Conservation (phyloP, 2,113 vertebrate species). For the Anguilla japonica region DNA sequence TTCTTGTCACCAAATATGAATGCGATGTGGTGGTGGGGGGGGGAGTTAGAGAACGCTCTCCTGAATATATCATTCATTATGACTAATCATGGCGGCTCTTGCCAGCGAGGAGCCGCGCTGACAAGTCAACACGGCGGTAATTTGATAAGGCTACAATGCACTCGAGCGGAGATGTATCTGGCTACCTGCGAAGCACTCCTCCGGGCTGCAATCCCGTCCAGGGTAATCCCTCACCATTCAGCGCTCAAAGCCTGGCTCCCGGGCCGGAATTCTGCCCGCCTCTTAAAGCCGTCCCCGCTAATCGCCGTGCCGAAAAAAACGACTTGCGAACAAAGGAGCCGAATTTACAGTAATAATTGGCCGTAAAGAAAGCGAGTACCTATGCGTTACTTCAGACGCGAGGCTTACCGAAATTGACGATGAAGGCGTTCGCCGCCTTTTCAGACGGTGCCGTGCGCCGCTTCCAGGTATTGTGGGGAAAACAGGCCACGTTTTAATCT, state of each 20-base stretch:
- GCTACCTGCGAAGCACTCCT: slow-evolving; percentile 52
- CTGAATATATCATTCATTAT: slow-evolving; percentile 77
- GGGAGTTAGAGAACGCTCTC: slow-evolving; percentile 57
- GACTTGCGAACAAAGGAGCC: slow-evolving; percentile 25
- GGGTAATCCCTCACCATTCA: slow-evolving; percentile 40
- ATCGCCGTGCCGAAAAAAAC: slow-evolving; percentile 42
- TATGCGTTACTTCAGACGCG: slow-evolving; percentile 46
- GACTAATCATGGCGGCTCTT: slow-evolving; percentile 73
- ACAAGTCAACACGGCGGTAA: slow-evolving; percentile 71
- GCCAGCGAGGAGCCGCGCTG: slow-evolving; percentile 67
- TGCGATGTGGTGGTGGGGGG: slow-evolving; percentile 46
- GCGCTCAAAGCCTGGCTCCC: slow-evolving; percentile 31
- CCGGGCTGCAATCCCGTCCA: slow-evolving; percentile 49
- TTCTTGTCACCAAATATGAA: slow-evolving; percentile 66
- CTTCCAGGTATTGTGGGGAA: slow-evolving; percentile 52
- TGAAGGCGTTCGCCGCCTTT: slow-evolving; percentile 51
- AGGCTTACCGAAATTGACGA: slow-evolving; percentile 52
- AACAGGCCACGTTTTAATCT: slow-evolving; percentile 61
- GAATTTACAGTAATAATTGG: slow-evolving; percentile 54
- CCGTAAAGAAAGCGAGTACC: slow-evolving; percentile 40
- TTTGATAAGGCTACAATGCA: slow-evolving; percentile 73
- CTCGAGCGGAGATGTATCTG: slow-evolving; percentile 56
- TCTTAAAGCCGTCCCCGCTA: slow-evolving; percentile 31
- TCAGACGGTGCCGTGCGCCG: slow-evolving; percentile 35
- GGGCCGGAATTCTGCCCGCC: slow-evolving; percentile 22